Evolutionary conservation across 2,113 vertebrate genomes (phyloP).

Genomic region (Platysteira castanea): DNA sequence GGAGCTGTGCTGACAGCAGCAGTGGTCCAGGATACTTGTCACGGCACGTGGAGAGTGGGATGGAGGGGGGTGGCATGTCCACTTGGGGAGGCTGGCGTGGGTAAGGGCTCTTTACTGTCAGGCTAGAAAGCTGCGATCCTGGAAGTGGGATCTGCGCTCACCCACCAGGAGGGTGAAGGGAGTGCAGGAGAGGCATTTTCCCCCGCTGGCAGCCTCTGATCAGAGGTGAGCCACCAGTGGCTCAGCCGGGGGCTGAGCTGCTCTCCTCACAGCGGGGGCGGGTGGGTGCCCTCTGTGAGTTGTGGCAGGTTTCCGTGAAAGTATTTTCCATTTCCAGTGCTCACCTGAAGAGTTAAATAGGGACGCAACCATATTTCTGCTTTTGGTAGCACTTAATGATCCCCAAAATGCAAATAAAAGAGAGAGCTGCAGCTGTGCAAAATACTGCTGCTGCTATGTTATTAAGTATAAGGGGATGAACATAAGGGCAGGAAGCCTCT

Average conservation of each 20-base stretch:
- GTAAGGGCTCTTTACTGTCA: not conserved
- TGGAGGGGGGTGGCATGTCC: rapidly evolving
- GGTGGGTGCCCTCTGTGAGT: not conserved
- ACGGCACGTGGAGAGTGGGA: rapidly evolving
- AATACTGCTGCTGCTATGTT: not conserved
- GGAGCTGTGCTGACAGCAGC: not conserved
- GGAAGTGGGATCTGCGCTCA: not conserved
- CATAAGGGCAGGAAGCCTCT: not conserved
- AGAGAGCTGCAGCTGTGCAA: not conserved
- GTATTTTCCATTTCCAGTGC: not conserved
- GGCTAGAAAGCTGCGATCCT: not conserved
- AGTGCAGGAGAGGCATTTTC: not conserved
- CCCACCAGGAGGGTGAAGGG: rapidly evolving
- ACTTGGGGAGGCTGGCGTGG: not conserved
- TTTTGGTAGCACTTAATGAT: not conserved
- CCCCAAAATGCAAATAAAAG: not conserved
- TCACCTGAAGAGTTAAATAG: conserved; percentile 5
- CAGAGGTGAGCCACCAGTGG: not conserved
- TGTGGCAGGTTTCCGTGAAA: not conserved
- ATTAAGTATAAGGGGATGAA: not conserved
- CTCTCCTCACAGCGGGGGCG: rapidly evolving
- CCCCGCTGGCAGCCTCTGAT: not conserved
- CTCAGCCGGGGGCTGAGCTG: not conserved
- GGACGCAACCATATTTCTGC: not conserved
- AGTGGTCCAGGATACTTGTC: not conserved